Base-by-base conservation (phyloP, 37 sponge, comb jelly and placozoan genomes). In the Axinella damicornis region DNA sequence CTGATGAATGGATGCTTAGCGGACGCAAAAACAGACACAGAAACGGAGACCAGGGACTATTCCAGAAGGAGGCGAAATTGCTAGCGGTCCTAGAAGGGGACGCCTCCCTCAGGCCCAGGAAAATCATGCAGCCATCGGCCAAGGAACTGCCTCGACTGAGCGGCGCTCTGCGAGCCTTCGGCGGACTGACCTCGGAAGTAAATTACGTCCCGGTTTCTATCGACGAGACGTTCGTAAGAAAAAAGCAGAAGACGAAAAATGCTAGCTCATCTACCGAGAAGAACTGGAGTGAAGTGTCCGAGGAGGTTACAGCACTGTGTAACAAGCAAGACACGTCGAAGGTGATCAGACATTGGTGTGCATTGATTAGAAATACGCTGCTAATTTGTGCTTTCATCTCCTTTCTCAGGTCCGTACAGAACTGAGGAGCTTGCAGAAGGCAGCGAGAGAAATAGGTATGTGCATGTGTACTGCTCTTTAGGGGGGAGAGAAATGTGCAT, bases 81-180 rank as follows among this genome's bases (percentile, higher is more conserved):
- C 32, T 27, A 57, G 17, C 37, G 1, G 53, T 25, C 37, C 65
- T 64, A 33, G 63, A 39, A 67, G 17, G 32, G 25, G 79, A 66
- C 13, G 5, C n/a, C 4, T 22, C 37, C 28, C 53, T 70, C 28
- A 68, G 53, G 74, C 32, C 65, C 34, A 72, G 59, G 34, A 63
- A 28, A 52, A 34, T 53, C 20, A 76, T 76, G 77, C 57, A 54
- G 79, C 37, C 68, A 36, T n/a, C 71, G 27, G 30, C 21, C 11
- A 38, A 60, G 63, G 76, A 84, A 28, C 79, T 33, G 37, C 85
- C 85, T 15, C 65, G 89, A 24, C 55, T 92, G 32, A 79, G 81
- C 12, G 77, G 77, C 15, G 69, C 88, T 9, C 81, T 92, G 20
- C 66, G 93, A 36, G 85, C 76, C 41, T 88, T 82, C 52, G 89